Evolutionary conservation across 2,797 vertebrate species (phyloP).

Genomic region (Tadarida brasiliensis): DNA sequence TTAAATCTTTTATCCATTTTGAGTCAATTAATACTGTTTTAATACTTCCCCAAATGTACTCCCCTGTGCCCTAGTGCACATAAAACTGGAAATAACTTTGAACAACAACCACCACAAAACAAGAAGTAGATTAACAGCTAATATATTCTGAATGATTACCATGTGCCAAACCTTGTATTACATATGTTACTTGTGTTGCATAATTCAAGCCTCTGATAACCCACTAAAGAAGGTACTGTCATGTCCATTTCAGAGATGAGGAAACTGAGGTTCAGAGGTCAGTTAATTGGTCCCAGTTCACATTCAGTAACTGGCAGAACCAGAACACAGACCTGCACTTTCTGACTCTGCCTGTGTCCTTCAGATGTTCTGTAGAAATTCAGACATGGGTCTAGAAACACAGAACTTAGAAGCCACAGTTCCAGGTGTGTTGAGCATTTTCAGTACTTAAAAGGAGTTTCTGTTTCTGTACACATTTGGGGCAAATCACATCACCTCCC

Average conservation of each 20-base stretch:
- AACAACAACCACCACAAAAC: neutral
- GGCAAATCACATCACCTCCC: neutral
- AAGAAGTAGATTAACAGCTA: neutral
- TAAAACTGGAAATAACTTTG: neutral
- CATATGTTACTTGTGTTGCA: neutral
- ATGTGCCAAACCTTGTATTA: neutral
- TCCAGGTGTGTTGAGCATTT: neutral
- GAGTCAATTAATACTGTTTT: neutral
- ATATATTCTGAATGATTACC: neutral
- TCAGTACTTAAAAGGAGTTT: neutral
- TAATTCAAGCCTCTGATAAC: neutral
- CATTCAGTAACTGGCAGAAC: neutral
- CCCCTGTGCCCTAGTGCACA: neutral
- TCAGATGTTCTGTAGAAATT: conserved; percentile 37
- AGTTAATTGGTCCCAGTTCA: neutral
- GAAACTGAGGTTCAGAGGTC: neutral
- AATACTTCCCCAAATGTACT: neutral
- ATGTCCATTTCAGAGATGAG: neutral
- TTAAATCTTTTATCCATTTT: too few species aligned
- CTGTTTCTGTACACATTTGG: neutral
- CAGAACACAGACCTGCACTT: neutral
- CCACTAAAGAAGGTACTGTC: neutral
- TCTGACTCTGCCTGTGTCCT: neutral
- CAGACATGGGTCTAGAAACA: neutral
- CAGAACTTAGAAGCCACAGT: neutral